These are phyloP conservation scores for Sula dactylatra DNA, from an alignment of 2,113 vertebrate species.

Conservation along the genomic window DNA sequence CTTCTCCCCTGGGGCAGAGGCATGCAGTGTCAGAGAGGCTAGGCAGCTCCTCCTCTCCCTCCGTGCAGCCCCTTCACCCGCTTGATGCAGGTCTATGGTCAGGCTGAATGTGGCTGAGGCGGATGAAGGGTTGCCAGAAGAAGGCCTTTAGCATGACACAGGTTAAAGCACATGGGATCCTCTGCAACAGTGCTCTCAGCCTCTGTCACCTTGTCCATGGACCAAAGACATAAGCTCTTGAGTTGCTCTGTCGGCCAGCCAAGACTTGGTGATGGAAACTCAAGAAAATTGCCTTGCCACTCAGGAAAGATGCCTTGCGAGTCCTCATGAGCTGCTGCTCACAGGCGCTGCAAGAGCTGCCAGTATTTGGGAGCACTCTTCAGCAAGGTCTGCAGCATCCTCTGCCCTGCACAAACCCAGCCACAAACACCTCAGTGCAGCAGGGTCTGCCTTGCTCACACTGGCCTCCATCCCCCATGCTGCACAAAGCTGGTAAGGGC, in stretches of 20 bases:
- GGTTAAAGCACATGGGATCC: background rate
- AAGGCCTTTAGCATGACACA: background rate
- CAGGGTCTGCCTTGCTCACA: background rate
- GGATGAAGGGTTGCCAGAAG: background rate
- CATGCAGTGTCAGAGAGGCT: background rate
- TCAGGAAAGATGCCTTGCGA: background rate
- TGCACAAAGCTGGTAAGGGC: background rate
- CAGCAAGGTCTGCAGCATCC: background rate
- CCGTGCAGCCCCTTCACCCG: fast-evolving
- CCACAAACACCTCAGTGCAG: background rate
- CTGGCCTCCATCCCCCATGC: background rate
- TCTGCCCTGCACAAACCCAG: background rate
- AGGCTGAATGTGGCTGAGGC: background rate
- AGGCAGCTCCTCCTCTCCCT: background rate
- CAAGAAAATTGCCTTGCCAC: background rate
- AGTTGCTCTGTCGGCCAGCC: background rate
- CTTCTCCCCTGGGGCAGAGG: background rate
- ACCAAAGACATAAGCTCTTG: background rate
- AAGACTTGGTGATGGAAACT: background rate
- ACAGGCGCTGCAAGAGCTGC: background rate
- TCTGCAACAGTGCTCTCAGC: background rate
- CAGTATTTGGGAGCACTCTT: background rate
- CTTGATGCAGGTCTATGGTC: fast-evolving
- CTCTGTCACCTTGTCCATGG: background rate
- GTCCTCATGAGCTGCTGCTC: background rate